A percentile compares a stretch with the other conserved stretches of the same genome.
These are phyloP conservation scores for Nowickia ferox DNA, from an alignment of 2,888 invertebrate genomes.

Conservation along the genomic window DNA sequence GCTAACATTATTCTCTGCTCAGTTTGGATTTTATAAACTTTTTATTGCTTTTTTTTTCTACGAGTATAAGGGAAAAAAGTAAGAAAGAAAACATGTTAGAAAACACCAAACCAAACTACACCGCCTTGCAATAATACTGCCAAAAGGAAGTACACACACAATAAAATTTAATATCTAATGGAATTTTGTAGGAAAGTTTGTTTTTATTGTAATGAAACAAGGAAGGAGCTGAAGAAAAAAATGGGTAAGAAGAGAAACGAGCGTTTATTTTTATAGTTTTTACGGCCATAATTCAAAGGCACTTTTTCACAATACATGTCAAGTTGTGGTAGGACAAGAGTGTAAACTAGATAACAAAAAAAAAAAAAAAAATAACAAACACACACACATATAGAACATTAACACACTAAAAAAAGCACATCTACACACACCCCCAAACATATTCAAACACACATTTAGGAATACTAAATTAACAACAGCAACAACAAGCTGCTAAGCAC, in stretches of 20 bases:
- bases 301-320: constrained; percentile 67
- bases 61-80: not conserved
- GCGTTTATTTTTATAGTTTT: not conserved
- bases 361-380: not conserved
- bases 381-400: constrained; percentile 17
- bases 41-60: not conserved
- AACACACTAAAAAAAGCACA: constrained; percentile 22
- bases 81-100: constrained; percentile 14
- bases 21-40: constrained; percentile 21
- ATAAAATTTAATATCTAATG: not conserved
- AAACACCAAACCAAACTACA: constrained; percentile 16
- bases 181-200: not conserved
- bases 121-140: constrained; percentile 3
- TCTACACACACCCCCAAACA: not conserved
- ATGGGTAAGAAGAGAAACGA: not conserved
- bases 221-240: not conserved
- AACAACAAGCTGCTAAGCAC: constrained; percentile 26
- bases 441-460: not conserved
- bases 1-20: constrained; percentile 61
- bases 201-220: constrained; percentile 4
- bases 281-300: constrained; percentile 54
- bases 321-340: constrained; percentile 74
- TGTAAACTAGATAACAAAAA: constrained; percentile 65
- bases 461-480: constrained; percentile 24
- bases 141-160: not conserved